phyloP scores from a whole-genome alignment of 2,888 invertebrate species.

The Caenorhabditis sp. region DNA sequence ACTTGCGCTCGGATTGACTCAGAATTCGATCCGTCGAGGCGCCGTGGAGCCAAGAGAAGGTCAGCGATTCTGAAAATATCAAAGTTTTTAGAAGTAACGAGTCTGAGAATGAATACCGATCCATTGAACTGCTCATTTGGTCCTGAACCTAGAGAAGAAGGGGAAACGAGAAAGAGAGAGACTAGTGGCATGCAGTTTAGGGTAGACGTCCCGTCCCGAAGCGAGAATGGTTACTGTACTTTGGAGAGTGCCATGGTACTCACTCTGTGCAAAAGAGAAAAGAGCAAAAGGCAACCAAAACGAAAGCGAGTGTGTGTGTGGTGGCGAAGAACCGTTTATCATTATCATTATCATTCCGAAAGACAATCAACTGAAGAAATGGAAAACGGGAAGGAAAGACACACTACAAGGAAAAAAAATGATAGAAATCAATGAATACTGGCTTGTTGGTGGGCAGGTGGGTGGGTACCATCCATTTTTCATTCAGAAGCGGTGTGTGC shows the following conservation, averaged over 20 bases:
- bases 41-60: slow-evolving; percentile 78
- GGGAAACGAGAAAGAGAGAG: background rate
- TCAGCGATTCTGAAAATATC: slow-evolving; percentile 75
- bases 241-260: no score
- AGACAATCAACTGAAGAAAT: no score
- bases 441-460: background rate
- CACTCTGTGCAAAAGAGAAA: no score
- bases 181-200: background rate
- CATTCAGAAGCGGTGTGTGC: slow-evolving; percentile 51
- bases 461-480: background rate
- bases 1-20: slow-evolving; percentile 73
- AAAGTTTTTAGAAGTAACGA: no score
- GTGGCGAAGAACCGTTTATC: background rate
- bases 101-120: background rate
- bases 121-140: background rate
- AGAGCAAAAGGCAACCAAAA: background rate
- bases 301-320: background rate
- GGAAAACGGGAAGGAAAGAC: background rate
- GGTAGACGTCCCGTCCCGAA: no score
- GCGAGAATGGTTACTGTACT: slow-evolving; percentile 15
- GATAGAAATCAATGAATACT: background rate
- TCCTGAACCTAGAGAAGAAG: background rate
- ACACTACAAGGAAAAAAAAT: slow-evolving; percentile 2
- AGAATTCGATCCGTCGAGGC: slow-evolving; percentile 75
- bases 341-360: no score